Conservation (phyloP, 2,113 vertebrate genomes). For the Psittacula cyanocephala region DNA sequence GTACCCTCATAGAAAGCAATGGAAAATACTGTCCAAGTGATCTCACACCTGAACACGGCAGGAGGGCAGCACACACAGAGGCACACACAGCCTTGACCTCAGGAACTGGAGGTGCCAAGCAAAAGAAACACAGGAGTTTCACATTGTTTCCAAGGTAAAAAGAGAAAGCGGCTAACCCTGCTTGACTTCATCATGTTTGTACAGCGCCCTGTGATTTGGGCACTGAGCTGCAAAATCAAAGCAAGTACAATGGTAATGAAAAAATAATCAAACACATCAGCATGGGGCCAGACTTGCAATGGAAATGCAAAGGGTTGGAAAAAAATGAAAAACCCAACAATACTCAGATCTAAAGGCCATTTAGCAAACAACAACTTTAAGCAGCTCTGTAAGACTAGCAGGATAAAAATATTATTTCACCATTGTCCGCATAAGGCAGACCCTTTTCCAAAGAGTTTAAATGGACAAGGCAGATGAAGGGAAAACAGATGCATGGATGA, state of each 20-base stretch:
- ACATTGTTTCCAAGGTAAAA: conserved; percentile 31
- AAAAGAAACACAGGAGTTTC: conserved; percentile 16
- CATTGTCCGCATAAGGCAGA: background rate
- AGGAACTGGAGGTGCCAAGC: background rate
- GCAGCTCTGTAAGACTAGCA: background rate
- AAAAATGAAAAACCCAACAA: background rate
- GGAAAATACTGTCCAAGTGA: background rate
- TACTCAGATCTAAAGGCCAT: background rate
- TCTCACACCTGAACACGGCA: background rate
- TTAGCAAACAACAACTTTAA: background rate
- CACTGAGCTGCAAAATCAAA: conserved; percentile 48
- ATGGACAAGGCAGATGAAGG: background rate
- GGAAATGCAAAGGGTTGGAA: background rate
- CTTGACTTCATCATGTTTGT: conserved; percentile 9
- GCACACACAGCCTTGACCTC: background rate
- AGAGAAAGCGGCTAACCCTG: background rate
- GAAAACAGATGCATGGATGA: background rate
- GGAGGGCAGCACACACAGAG: background rate
- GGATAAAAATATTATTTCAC: background rate
- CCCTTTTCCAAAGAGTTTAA: background rate
- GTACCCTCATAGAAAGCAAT: background rate
- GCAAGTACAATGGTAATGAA: conserved; percentile 30
- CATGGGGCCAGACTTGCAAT: background rate
- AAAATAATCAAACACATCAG: conserved; percentile 34
- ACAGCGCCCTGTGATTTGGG: background rate